Percentiles rank a stretch among this genome's conserved stretches.
Evolutionary conservation across 2,888 invertebrate species (phyloP).

Genomic region (Poecilus cupreus): DNA sequence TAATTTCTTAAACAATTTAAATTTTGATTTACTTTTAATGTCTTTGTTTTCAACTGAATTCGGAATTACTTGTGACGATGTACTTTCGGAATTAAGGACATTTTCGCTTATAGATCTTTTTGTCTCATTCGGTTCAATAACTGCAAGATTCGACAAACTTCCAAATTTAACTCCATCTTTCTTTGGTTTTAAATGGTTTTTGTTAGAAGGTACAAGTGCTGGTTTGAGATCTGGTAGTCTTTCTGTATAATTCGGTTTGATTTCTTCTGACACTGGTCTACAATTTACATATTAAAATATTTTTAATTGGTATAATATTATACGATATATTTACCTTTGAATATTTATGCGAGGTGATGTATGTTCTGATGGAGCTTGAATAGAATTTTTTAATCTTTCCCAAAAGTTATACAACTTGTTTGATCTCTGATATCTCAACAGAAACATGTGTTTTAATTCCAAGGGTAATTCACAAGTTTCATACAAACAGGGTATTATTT

Average conservation of each 20-base stretch:
- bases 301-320: neutral
- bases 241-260: conserved; percentile 43
- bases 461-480: conserved; percentile 79
- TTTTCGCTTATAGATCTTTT: conserved; percentile 47
- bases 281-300: neutral
- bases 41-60: conserved; percentile 64
- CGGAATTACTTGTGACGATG: conserved; percentile 36
- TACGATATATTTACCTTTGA: neutral
- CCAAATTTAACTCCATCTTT: conserved; percentile 65
- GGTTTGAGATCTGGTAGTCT: conserved; percentile 50
- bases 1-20: conserved; percentile 63
- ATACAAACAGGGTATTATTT: conserved; percentile 84
- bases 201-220: conserved; percentile 12
- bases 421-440: conserved; percentile 77
- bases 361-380: conserved; percentile 66
- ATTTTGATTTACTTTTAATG: conserved; percentile 62
- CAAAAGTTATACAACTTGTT: conserved; percentile 81
- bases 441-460: conserved; percentile 80
- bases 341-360: conserved; percentile 26
- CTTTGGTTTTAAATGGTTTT: conserved; percentile 61
- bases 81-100: conserved; percentile 18
- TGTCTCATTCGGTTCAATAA: neutral
- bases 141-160: conserved; percentile 64
- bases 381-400: conserved; percentile 79
- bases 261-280: conserved; percentile 59